Base-by-base conservation (phyloP, 1,140 invertebrate species). In the Drosophila guanche region DNA sequence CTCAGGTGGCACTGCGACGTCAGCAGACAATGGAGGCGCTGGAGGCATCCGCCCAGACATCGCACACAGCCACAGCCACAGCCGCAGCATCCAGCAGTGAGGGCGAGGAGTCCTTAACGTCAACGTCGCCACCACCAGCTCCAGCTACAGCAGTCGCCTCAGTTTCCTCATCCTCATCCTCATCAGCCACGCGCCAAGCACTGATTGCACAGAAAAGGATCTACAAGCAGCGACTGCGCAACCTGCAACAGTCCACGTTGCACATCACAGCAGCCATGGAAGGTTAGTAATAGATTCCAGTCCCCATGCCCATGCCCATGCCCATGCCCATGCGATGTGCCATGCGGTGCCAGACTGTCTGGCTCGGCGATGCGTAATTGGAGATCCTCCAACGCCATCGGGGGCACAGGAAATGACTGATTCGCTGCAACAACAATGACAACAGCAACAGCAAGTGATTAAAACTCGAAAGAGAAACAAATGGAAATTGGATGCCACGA, bases 1-100 rank as follows among this genome's bases (percentile, higher is more conserved):
- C 96, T 8, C 96, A 97, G 91, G 95, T 96, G 42, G 94, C 94
- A 0, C 79, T 95, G 1, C 91, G 94, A 4, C 92, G 94, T 42
- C 94, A 95, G 73, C 94, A 95, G 57, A 93, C 94, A 14, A 93
- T 94, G 16, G 93, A 91, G 46, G 84, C 85, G 0, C 25, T 89
- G 33, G 81, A 90, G 53, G 53, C 63, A 58, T 68, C 33, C 27
- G 56, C 77, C 59, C 66, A 58, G 2, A 57, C 55, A 0, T 3
- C 46, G 20, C 33, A 37, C 4, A 3, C 33, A 16, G 7, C 40
- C 8, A 7, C 51, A n/a, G 5, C 41, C 3, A n/a, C 16, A 2
- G 7, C 16, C 16, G 7, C 51, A n/a, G 20, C 41, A 42, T 23
- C 41, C 27, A 58, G 53, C 27, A 88, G 70, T 45, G 69, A 80